Evolutionary conservation across 2,888 invertebrate genomes (phyloP), one percentile per base, ranked within the genome.

Genomic region (Malthinus seriepunctatus): DNA sequence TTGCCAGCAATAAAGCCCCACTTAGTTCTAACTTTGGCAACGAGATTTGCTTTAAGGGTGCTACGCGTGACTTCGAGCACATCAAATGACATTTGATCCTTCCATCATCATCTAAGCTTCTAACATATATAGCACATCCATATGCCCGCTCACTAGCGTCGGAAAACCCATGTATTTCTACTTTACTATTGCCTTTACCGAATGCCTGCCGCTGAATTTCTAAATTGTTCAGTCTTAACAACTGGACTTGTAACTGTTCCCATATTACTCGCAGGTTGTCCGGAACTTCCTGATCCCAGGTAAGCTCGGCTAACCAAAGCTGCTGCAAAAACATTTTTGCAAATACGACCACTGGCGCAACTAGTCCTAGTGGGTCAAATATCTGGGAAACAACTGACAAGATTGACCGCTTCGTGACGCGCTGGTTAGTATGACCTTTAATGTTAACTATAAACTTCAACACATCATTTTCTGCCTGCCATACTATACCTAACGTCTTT

Each of bases 21-120:
- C 56, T 23, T 9, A 67, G 39, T 60, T 68, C 66, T 10, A 71
- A 47, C 39, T 65, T 54, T 10, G 69, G 68, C 7, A 70, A 14
- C n/a, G 66, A 63, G 11, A 67, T 8, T 6, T 38, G 38, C 61
- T 67, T 70, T 33, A 68, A 38, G n/a, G 68, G 68, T 11, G 67
- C 64, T n/a, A 69, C 69, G n/a, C 63, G 63, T n/a, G 67, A 68
- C 62, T 68, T 69, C 2, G 66, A 53, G 33, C 63, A 63, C 31
- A 70, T 37, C 8, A 70, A 53, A 15, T 56, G 15, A 12, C 42
- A 33, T 1, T 31, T 14, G 31, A 31, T n/a, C 6, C 60, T 38
- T 14, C 47, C 55, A 11, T 46, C 11, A 9, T 12, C 31, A 52
- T 63, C 47, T 8, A 33, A 50, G 14, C 64, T 51, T 32, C 58